Conservation (phyloP, 1,140 invertebrate genomes). For the Mya arenaria region DNA sequence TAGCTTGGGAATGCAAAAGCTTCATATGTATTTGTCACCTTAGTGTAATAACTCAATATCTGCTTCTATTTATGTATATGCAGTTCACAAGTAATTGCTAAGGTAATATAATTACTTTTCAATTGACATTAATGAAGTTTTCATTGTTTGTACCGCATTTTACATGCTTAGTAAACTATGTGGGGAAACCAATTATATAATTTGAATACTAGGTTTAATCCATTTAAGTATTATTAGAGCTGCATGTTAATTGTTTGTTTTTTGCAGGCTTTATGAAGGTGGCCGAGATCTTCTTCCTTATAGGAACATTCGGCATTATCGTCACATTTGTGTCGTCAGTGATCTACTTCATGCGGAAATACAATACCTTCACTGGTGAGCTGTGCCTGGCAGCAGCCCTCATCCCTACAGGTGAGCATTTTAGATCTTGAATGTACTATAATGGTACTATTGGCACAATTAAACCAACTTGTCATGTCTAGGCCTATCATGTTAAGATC, state of each 20-base stretch:
- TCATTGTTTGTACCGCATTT: no score
- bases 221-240: no score
- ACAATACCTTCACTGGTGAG: conserved; percentile 33
- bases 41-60: no score
- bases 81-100: no score
- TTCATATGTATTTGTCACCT: no score
- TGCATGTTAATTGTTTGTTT: not conserved
- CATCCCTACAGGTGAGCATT: conserved; percentile 5
- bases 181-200: no score
- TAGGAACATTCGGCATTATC: conserved; percentile 10
- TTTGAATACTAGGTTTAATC: no score
- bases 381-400: conserved; percentile 30
- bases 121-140: no score
- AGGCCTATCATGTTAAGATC: not conserved
- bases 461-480: not conserved
- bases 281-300: conserved; percentile 30
- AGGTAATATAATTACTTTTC: no score
- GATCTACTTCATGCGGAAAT: conserved; percentile 31
- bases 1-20: no score
- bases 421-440: not conserved
- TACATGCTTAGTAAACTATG: no score
- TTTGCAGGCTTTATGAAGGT: conserved; percentile 30
- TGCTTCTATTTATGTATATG: no score
- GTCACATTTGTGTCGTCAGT: conserved; percentile 7
- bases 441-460: not conserved